Conservation (phyloP, 2,888 invertebrate genomes). For the Timema podura region DNA sequence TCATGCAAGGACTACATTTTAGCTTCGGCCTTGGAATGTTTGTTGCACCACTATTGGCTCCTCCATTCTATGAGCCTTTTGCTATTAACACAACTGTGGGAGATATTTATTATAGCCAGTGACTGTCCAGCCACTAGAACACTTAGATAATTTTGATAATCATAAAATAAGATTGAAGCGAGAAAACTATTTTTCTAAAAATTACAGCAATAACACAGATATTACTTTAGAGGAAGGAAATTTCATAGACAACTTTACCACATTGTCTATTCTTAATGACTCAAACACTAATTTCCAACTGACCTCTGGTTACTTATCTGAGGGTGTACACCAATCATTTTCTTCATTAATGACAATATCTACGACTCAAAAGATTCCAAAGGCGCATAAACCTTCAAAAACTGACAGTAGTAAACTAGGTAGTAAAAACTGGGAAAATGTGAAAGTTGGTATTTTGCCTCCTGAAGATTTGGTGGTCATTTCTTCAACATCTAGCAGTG, state of each 20-base stretch:
- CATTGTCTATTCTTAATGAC: conserved; percentile 12
- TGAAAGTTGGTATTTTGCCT: conserved; percentile 28
- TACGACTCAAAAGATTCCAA: neutral
- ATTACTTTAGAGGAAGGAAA: neutral
- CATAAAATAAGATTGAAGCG: no score
- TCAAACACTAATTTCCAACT: neutral
- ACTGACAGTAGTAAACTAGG: conserved; percentile 31
- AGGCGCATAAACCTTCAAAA: conserved; percentile 30
- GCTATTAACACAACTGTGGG: no score
- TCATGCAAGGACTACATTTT: conserved; percentile 47
- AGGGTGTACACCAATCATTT: no score
- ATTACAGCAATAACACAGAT: conserved; percentile 1
- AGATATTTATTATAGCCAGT: no score
- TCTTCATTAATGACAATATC: neutral
- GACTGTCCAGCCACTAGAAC: no score
- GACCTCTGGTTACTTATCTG: no score
- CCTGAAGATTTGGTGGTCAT: conserved; percentile 27
- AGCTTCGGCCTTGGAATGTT: conserved; percentile 47
- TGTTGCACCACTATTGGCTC: conserved; percentile 45
- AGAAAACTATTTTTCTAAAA: no score
- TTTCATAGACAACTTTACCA: conserved; percentile 1
- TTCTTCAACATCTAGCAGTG: no score
- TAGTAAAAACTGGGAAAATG: conserved; percentile 29
- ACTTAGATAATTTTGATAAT: no score
- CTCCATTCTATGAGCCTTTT: conserved; percentile 41